Evolutionary conservation across 2,888 invertebrate species (phyloP).

Genomic region (Ochropacha duplaris): DNA sequence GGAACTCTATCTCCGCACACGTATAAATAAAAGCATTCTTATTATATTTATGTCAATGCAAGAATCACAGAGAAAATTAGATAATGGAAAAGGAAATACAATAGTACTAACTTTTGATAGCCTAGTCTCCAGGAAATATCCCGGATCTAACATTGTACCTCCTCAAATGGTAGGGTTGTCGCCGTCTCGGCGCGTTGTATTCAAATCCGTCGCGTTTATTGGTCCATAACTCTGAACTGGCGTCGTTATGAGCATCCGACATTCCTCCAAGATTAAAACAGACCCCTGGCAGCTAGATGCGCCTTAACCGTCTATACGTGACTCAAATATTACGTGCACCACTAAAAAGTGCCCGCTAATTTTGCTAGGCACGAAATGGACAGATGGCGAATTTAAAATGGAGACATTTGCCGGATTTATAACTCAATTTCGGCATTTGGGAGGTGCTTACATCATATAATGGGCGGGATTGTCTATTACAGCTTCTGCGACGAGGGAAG

Average conservation of each 20-base stretch:
- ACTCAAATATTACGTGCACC: conserved; percentile 41
- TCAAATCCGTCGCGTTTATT: conserved; percentile 71
- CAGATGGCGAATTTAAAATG: conserved; percentile 53
- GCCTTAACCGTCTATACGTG: conserved; percentile 60
- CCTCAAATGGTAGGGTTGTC: conserved; percentile 42
- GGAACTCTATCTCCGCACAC: not conserved
- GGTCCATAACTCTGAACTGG: conserved; percentile 67
- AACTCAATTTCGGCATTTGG: conserved; percentile 46
- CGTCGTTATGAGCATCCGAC: conserved; percentile 62
- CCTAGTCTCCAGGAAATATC: conserved; percentile 27
- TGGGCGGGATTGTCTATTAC: conserved; percentile 27
- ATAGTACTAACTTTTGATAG: conserved; percentile 14
- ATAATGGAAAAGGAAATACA: not conserved
- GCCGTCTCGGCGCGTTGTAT: conserved; percentile 59
- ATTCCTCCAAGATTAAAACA: conserved; percentile 73
- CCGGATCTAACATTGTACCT: conserved; percentile 35
- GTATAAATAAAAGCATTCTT: not conserved
- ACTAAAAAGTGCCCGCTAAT: conserved; percentile 63
- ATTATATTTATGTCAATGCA: not conserved
- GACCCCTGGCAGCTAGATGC: conserved; percentile 42
- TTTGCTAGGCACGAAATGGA: conserved; percentile 46
- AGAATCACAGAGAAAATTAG: not conserved
- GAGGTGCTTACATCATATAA: conserved; percentile 28
- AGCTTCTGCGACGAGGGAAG: not conserved
- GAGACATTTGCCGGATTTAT: conserved; percentile 51